These are phyloP conservation scores for Penaeus indicus DNA, from an alignment of 1,140 invertebrate species.

Conservation along the genomic window DNA sequence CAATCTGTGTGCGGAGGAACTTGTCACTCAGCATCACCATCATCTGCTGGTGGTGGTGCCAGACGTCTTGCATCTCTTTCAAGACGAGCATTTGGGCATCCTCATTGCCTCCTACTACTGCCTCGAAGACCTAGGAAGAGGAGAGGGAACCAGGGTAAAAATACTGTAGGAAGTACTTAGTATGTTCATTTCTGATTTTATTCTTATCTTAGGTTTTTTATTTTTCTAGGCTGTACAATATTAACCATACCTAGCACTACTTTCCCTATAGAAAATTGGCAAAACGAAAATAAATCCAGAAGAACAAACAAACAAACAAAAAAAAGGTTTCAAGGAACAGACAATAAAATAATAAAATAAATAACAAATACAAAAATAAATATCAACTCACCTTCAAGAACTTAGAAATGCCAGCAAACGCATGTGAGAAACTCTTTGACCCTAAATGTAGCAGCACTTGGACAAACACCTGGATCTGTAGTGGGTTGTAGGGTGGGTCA, in stretches of 20 bases:
- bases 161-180: not conserved
- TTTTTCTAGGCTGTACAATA: too few relatives aligned
- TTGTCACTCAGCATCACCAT: constrained; percentile 96
- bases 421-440: constrained; percentile 97
- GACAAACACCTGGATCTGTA: constrained; percentile 97
- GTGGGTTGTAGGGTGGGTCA: constrained; percentile 83
- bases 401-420: constrained; percentile 97
- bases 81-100: constrained; percentile 96
- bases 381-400: constrained; percentile 84
- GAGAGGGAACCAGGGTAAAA: constrained; percentile 31
- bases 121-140: constrained; percentile 80
- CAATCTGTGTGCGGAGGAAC: constrained; percentile 96
- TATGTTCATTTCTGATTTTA: too few relatives aligned
- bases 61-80: constrained; percentile 92
- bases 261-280: not conserved
- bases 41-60: constrained; percentile 96
- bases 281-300: constrained; percentile 23
- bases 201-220: too few relatives aligned
- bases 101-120: constrained; percentile 74
- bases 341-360: constrained; percentile 67
- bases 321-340: too few relatives aligned
- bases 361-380: constrained; percentile 78
- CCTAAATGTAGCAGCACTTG: constrained; percentile 93
- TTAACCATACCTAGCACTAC: too few relatives aligned
- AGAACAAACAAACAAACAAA: not conserved